Conservation (phyloP, 2,113 vertebrate species). For the Oryzias woworae region DNA sequence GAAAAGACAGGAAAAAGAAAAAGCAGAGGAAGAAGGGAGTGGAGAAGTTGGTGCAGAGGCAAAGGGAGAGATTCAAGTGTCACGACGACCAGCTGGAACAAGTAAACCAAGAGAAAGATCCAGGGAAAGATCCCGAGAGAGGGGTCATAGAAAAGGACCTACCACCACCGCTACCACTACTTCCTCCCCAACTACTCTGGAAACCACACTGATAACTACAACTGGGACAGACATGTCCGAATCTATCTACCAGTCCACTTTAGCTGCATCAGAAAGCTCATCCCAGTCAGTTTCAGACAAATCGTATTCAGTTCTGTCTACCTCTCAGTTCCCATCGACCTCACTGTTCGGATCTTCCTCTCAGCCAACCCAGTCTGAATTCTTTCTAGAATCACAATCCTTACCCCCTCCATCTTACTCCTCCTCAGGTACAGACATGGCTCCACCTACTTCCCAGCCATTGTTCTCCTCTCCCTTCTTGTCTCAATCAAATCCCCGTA, state of each 20-base stretch:
- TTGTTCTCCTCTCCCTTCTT: conserved; percentile 9
- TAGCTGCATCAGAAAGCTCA: conserved; percentile 27
- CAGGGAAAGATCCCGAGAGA: conserved; percentile 66
- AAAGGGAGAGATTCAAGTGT: conserved; percentile 74
- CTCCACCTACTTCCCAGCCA: conserved; percentile 10
- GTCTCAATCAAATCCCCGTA: conserved; percentile 10
- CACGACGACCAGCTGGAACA: conserved; percentile 54
- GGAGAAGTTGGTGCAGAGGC: conserved; percentile 66
- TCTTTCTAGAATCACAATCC: conserved; percentile 5
- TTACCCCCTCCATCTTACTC: neutral
- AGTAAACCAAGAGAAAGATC: conserved; percentile 65
- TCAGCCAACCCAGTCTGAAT: conserved; percentile 4
- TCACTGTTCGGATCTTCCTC: conserved; percentile 16
- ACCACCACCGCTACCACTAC: conserved; percentile 42
- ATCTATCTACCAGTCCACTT: conserved; percentile 2
- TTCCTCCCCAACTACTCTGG: neutral
- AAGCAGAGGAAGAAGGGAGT: conserved; percentile 67
- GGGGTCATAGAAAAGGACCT: conserved; percentile 63
- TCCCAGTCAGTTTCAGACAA: conserved; percentile 12
- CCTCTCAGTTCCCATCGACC: neutral
- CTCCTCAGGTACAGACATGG: neutral
- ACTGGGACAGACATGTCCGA: conserved; percentile 9
- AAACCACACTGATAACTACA: conserved; percentile 21
- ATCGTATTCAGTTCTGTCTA: neutral
- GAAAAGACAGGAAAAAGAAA: conserved; percentile 52